Evolutionary conservation across 2,888 invertebrate species (phyloP).

Genomic region (Callyntrura sp.): DNA sequence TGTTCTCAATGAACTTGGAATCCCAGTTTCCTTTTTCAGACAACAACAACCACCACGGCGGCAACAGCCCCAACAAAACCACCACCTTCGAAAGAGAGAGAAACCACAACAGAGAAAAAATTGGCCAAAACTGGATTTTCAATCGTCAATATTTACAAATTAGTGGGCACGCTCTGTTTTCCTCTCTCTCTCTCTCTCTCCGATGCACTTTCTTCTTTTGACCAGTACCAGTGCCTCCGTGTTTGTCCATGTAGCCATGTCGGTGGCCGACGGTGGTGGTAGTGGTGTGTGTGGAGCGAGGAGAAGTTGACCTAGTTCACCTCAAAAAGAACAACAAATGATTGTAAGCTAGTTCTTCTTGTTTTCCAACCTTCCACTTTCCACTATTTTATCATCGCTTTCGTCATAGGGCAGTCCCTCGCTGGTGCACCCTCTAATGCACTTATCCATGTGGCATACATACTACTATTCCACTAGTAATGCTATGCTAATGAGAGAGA

Average conservation of each 20-base stretch:
- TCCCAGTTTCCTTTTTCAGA: conserved; percentile 78
- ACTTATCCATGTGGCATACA: too few species aligned
- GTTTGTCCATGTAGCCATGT: conserved; percentile 30
- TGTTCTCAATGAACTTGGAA: conserved; percentile 73
- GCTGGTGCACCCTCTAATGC: too few species aligned
- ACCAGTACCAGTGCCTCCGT: conserved; percentile 64
- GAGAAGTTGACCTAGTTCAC: conserved; percentile 78
- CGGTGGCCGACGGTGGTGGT: neutral
- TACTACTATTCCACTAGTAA: too few species aligned
- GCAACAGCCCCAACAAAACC: neutral
- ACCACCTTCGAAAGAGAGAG: conserved; percentile 52
- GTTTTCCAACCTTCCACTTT: conserved; percentile 75
- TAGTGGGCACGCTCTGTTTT: conserved; percentile 71
- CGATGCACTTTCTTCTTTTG: conserved; percentile 10
- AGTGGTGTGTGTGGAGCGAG: conserved; percentile 18
- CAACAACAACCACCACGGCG: conserved; percentile 12
- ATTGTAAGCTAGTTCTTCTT: conserved; percentile 69
- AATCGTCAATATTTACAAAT: conserved; percentile 79
- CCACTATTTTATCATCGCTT: conserved; percentile 55
- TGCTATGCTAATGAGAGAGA: too few species aligned
- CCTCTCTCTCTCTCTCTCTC: conserved; percentile 8
- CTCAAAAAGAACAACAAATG: conserved; percentile 58
- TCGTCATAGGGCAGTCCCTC: too few species aligned
- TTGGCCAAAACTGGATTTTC: conserved; percentile 79
- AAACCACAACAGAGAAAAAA: conserved; percentile 76